phyloP scores from a whole-genome alignment of 1,140 invertebrate genomes.

The Dendrolimus kikuchii region DNA sequence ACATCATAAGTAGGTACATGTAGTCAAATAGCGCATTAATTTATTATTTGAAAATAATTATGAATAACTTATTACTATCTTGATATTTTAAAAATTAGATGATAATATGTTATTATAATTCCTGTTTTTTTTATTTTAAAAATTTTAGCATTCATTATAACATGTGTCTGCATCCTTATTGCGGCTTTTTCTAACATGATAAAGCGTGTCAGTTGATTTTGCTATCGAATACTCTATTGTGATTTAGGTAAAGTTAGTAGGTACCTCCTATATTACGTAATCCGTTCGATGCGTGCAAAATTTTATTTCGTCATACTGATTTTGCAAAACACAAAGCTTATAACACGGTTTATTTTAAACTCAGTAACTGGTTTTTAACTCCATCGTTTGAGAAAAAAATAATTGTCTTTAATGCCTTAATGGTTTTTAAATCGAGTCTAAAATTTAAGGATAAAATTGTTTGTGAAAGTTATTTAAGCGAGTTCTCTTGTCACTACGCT shows the following conservation, averaged over 20 bases:
- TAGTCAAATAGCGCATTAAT: no score
- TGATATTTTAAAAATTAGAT: no score
- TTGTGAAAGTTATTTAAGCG: slow-evolving; percentile 12
- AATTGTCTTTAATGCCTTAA: slow-evolving; percentile 28
- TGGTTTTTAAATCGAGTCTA: slow-evolving; percentile 18
- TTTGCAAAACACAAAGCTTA: slow-evolving; percentile 22
- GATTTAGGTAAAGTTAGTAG: background rate
- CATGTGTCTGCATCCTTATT: no score
- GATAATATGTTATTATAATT: no score
- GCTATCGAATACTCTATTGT: no score
- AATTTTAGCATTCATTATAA: no score
- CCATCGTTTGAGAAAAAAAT: slow-evolving; percentile 20
- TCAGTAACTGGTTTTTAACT: slow-evolving; percentile 26
- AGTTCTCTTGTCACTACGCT: slow-evolving; percentile 10
- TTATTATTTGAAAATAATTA: no score
- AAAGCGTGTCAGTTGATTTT: no score
- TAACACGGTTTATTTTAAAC: slow-evolving; percentile 22
- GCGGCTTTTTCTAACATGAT: no score
- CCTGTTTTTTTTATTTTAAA: no score
- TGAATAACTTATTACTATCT: no score
- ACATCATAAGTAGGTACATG: no score
- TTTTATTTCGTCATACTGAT: slow-evolving; percentile 23
- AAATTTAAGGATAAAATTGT: slow-evolving; percentile 13
- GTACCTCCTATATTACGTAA: slow-evolving; percentile 24
- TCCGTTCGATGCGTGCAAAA: slow-evolving; percentile 18